Conservation (phyloP, 2,797 vertebrate genomes). For the Labroides dimidiatus region DNA sequence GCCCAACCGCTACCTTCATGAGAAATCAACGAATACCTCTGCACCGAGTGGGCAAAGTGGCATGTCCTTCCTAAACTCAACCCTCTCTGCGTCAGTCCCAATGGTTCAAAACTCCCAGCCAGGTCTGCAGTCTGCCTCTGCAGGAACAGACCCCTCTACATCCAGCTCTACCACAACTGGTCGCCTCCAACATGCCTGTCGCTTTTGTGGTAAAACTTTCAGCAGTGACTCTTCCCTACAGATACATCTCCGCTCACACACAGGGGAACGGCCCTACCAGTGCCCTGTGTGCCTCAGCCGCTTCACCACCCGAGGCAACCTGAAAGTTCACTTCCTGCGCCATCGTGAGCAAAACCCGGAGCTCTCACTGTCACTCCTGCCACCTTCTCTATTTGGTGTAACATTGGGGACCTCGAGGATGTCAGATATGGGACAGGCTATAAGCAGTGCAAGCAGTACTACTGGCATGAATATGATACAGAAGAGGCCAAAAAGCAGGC, state of each 20-base stretch:
- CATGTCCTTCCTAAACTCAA: slow-evolving; percentile 73
- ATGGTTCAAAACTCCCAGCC: slow-evolving; percentile 71
- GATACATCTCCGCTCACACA: slow-evolving; percentile 94
- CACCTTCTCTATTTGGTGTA: slow-evolving; percentile 88
- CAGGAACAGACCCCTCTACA: slow-evolving; percentile 57
- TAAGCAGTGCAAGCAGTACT: slow-evolving; percentile 53
- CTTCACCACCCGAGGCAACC: slow-evolving; percentile 93
- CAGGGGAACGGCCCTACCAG: slow-evolving; percentile 92
- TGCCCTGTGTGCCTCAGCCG: slow-evolving; percentile 94
- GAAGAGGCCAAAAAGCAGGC: slow-evolving; percentile 77
- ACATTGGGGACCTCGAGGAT: slow-evolving; percentile 69
- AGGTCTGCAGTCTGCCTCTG: slow-evolving; percentile 57
- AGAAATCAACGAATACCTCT: slow-evolving; percentile 80
- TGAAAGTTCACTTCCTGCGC: slow-evolving; percentile 93
- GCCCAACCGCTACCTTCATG: slow-evolving; percentile 80
- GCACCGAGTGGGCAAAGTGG: slow-evolving; percentile 68
- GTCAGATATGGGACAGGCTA: slow-evolving; percentile 72
- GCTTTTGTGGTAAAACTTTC: slow-evolving; percentile 92
- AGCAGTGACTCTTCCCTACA: slow-evolving; percentile 92
- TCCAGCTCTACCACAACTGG: slow-evolving; percentile 46
- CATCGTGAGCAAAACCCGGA: slow-evolving; percentile 93
- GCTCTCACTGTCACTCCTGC: slow-evolving; percentile 91
- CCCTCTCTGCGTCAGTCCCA: slow-evolving; percentile 68
- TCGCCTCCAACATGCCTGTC: slow-evolving; percentile 86
- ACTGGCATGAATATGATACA: slow-evolving; percentile 68